Base-by-base conservation (phyloP, 2,888 invertebrate genomes). In the Cybosia mesomella region DNA sequence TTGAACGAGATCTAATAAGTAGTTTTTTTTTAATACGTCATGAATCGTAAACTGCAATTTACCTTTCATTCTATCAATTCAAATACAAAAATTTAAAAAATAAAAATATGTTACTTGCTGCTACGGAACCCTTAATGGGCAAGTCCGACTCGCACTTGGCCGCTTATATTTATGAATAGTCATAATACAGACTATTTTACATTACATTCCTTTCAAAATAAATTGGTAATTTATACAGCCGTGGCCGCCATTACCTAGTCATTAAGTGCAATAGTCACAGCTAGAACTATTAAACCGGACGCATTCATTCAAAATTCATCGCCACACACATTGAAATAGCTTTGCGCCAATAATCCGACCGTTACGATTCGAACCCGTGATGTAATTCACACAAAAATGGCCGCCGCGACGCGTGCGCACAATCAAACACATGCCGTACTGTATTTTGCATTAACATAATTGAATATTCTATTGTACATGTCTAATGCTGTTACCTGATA, bases 391-490 rank as follows among this genome's bases (percentile, higher is more conserved):
- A 76, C 80, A 78, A 87, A 88, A 82, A 88, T 87, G 87, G 86
- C 85, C 79, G 80, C 58, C 61, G 83, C 59, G 83, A 85, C 89
- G 89, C 88, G 86, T 76, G 89, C 91, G 91, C 91, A 88, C 86
- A 86, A 84, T 87, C 85, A 83, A 86, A 83, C 91, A 91, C 89
- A 89, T 89, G 92, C 81, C 84, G 74, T 80, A 75, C 76, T 65
- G 55, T 69, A 75, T 81, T 75, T 72, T 82, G 80, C 84, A 89
- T 92, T 92, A 90, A 82, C 92, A 92, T 92, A 91, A 92, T 90
- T 88, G 86, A 90, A 91, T 90, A 90, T 88, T 88, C 89, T 83
- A 92, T 93, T 93, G 93, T 93, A 86, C 88, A 89, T 85, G 83
- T 80, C 82, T 92, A 93, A 94, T 93, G 90, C 89, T 87, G 84